Evolutionary conservation across 1,140 invertebrate species (phyloP).

Genomic region (Antheraea mylitta): DNA sequence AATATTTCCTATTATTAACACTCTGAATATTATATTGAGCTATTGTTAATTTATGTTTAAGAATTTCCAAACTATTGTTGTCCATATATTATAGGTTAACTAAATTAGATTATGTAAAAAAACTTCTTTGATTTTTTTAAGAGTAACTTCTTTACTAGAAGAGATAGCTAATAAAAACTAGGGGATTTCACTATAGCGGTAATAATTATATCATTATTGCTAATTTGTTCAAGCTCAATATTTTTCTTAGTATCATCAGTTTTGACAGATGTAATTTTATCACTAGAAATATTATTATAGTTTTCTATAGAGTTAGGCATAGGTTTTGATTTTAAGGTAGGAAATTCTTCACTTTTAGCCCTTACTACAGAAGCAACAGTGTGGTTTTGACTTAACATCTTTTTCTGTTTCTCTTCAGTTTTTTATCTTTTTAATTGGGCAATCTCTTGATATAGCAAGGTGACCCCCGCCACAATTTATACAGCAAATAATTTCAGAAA

Average conservation of each 20-base stretch:
- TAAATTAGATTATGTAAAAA: not conserved
- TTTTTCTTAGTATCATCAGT: not conserved
- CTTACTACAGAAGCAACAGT: not conserved
- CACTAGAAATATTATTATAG: no score
- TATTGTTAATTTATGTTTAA: no score
- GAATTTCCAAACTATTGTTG: not conserved
- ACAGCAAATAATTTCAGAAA: no score
- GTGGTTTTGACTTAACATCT: not conserved
- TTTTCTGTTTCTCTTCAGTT: not conserved
- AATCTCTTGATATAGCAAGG: no score
- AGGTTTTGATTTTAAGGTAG: no score
- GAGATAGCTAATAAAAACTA: not conserved
- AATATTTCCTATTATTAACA: not conserved
- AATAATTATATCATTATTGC: not conserved
- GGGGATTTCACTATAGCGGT: not conserved
- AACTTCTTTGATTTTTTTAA: conserved; percentile 1
- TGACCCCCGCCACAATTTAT: no score
- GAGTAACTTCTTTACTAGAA: not conserved
- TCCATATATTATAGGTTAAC: no score
- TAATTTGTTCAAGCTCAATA: not conserved
- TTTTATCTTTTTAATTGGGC: no score
- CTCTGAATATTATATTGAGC: conserved; percentile 5
- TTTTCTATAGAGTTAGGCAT: no score
- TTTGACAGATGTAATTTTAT: no score
- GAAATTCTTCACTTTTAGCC: not conserved